Base-by-base conservation (phyloP, 1,140 invertebrate genomes). In the Lutraria rhynchaena region DNA sequence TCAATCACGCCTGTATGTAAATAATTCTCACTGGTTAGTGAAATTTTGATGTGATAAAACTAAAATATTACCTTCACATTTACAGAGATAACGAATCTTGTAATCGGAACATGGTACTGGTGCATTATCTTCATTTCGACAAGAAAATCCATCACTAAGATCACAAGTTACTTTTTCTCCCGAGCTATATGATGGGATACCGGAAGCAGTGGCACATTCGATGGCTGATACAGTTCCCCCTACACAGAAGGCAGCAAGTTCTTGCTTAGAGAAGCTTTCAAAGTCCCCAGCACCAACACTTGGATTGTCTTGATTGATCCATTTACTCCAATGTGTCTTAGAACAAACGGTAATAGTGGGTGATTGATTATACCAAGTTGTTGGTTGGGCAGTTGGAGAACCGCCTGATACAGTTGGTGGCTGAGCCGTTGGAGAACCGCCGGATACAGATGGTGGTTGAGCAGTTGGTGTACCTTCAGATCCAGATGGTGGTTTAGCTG, bases 31-130 rank as follows among this genome's bases (percentile, higher is more conserved):
- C n/a, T n/a, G n/a, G n/a, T n/a, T n/a, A n/a, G n/a, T n/a, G n/a
- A n/a, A n/a, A n/a, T n/a, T n/a, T n/a, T n/a, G n/a, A n/a, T n/a
- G n/a, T n/a, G n/a, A n/a, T n/a, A n/a, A n/a, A n/a, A n/a, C n/a
- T n/a, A n/a, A n/a, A n/a, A n/a, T n/a, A 84, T 82, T 65, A 89
- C 88, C 82, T 61, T 61, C 31, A 81, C 92, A 93, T 49, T 89
- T 51, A 58, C 92, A 93, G 57, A 87, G 85, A 46, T 92, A 89
- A 58, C 91, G 83, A n/a, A 93, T 86, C 82, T 92, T 91, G 76
- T 90, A 90, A 83, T 93, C 91, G 5, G 84, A 61, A 69, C 92
- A 93, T 37, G 78, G 73, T 33, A 86, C 73, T 3, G 78, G 85
- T 24, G 35, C 37, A 74, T 87, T 84, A 46, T 85, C 83, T 2